Base-by-base conservation (phyloP, 2,888 invertebrate genomes). In the Eupithecia pulchellata region DNA sequence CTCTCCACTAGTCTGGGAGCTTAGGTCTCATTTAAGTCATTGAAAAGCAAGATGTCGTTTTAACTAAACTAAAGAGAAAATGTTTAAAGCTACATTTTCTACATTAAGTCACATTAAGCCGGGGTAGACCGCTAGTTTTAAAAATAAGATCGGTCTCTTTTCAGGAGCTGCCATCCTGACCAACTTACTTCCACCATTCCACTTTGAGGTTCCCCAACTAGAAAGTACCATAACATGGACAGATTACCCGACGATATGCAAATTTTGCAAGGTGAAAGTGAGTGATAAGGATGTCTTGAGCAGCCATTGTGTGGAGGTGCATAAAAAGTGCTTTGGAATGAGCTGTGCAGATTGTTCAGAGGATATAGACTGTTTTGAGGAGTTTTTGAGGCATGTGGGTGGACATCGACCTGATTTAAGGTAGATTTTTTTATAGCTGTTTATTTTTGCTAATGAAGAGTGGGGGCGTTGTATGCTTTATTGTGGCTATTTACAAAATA, bases 341-440 rank as follows among this genome's bases (percentile, higher is more conserved):
- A 55, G 66, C 6, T 75, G 75, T 55, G 58, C 66, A 1, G 72
- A 75, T 29, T 75, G 74, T 60, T 64, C 64, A 34, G 34, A 27
- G 8, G 30, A 13, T 0, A 1, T 65, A 8, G 60, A 62, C 5
- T 63, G 66, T 6, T 75, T 70, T 52, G 64, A 66, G 13, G 57
- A 66, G 4, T 75, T 75, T 62, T 20, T 72, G 11, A 25, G 62
- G 14, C 75, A 75, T 71, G 75, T 75, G 11, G 9, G 2, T 4
- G 25, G 0, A 4, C 75, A 75, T 39, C 65, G 72, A 20, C 70
- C 75, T 2, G 4, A 42, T 64, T 66, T 75, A 57, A 72, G 42
- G 75, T 75, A 27, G 63, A 66, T 66, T 30, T 39, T 27, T 66
- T 39, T 39, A 27, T 32, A 14, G 4, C 27, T 11, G 4, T 17